Percentiles rank a stretch among this genome's conserved stretches.
Evolutionary conservation across 2,797 vertebrate genomes (phyloP).

Genomic region (Pipistrellus nathusii): DNA sequence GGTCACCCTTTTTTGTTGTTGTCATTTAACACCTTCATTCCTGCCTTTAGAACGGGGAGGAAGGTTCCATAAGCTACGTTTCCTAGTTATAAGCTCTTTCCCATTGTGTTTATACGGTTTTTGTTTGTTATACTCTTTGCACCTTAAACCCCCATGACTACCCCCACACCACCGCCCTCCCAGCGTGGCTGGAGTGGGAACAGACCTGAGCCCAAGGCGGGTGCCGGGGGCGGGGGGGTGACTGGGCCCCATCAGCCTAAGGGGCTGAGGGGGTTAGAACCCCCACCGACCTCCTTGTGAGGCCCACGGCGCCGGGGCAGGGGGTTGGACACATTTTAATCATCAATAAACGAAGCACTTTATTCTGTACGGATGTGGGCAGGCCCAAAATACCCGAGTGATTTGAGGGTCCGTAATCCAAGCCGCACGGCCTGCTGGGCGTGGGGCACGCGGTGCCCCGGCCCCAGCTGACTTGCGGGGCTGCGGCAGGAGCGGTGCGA

Average conservation of each 20-base stretch:
- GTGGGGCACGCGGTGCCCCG: neutral
- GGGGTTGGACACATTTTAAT: conserved; percentile 81
- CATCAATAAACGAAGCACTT: conserved; percentile 90
- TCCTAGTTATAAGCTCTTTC: conserved; percentile 78
- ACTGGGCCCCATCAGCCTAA: conserved; percentile 5
- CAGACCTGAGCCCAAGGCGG: conserved; percentile 50
- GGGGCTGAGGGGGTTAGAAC: conserved; percentile 7
- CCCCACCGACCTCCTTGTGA: conserved; percentile 63
- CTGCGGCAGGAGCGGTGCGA: neutral
- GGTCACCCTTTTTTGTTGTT: conserved; percentile 23
- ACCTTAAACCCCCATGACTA: conserved; percentile 86
- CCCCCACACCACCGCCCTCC: conserved; percentile 66
- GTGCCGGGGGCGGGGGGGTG: neutral
- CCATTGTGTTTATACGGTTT: conserved; percentile 74
- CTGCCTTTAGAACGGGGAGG: conserved; percentile 67
- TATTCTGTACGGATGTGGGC: conserved; percentile 89
- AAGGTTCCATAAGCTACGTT: conserved; percentile 68
- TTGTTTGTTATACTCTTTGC: conserved; percentile 85
- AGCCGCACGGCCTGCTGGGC: conserved; percentile 1
- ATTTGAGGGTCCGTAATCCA: conserved; percentile 68
- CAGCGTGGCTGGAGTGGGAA: conserved; percentile 68
- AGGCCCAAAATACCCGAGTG: conserved; percentile 79
- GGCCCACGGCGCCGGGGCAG: conserved; percentile 59
- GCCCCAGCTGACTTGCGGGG: neutral
- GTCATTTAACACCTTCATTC: conserved; percentile 64